Percentiles rank a stretch among this genome's conserved stretches.
Conservation (phyloP, 2,888 invertebrate genomes). For the Nezara viridula region DNA sequence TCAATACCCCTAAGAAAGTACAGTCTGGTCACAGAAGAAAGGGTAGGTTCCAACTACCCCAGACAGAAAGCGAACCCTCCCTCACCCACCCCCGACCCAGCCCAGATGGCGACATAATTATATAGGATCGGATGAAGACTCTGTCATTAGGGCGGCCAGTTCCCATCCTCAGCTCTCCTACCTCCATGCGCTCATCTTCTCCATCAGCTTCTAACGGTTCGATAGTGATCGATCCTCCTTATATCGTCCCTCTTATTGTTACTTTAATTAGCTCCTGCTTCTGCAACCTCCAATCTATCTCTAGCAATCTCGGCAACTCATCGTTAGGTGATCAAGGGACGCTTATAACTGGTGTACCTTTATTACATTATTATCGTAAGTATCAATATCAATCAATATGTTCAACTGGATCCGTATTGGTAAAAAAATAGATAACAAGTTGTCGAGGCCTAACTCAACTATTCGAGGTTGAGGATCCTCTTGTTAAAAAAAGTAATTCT, state of each 20-base stretch:
- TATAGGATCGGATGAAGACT: background rate
- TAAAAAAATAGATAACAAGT: background rate
- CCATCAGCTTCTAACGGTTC: conserved; percentile 7
- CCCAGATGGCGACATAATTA: conserved; percentile 34
- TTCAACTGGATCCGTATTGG: background rate
- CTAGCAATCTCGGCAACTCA: background rate
- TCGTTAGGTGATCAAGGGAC: background rate
- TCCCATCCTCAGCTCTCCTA: background rate
- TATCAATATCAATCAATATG: no score
- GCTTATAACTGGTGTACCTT: background rate
- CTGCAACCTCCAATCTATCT: background rate
- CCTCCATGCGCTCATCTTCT: conserved; percentile 8
- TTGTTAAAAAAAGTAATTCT: no score
- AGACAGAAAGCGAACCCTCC: background rate
- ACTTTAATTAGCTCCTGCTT: conserved; percentile 23
- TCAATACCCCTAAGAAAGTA: no score
- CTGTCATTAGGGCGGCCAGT: conserved; percentile 4
- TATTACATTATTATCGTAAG: background rate
- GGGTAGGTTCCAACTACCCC: background rate
- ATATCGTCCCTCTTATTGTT: conserved; percentile 1
- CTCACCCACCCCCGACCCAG: background rate
- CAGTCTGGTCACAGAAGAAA: background rate
- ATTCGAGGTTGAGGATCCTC: no score
- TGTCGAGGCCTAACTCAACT: no score
- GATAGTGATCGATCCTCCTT: background rate